Percentiles rank a stretch among this genome's conserved stretches.
Conservation (phyloP, 2,888 invertebrate species). For the Watsonalla binaria region DNA sequence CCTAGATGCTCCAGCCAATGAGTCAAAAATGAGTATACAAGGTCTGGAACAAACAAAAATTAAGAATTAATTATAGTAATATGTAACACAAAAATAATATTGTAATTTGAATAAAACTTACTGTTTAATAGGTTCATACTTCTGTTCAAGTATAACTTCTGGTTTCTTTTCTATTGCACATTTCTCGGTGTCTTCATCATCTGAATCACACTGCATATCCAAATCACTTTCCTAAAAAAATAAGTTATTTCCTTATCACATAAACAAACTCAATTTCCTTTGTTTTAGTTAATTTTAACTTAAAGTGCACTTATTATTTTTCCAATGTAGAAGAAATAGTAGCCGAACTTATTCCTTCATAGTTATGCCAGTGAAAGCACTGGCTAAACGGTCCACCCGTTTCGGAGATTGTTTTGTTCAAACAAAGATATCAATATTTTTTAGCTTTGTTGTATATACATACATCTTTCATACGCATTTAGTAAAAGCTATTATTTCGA, state of each 20-base stretch:
- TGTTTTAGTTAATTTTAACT: no score
- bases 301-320: no score
- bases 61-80: background rate
- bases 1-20: constrained; percentile 89
- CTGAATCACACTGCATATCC: constrained; percentile 75
- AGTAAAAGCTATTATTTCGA: no score
- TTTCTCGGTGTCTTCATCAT: constrained; percentile 65
- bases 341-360: no score
- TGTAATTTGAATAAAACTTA: constrained; percentile 54
- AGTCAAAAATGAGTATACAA: constrained; percentile 97
- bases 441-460: background rate
- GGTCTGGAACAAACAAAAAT: constrained; percentile 81
- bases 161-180: constrained; percentile 51
- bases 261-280: background rate
- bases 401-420: no score
- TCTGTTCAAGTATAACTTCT: constrained; percentile 40
- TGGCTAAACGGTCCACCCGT: no score
- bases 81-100: no score
- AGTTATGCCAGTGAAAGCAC: no score
- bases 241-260: constrained; percentile 1
- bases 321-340: no score
- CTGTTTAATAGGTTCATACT: constrained; percentile 81
- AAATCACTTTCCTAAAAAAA: constrained; percentile 70
- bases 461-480: background rate
- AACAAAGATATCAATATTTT: no score